A percentile compares a stretch with the other conserved stretches of the same genome.
phyloP scores from a whole-genome alignment of 2,797 vertebrate genomes.

The Dallia pectoralis region DNA sequence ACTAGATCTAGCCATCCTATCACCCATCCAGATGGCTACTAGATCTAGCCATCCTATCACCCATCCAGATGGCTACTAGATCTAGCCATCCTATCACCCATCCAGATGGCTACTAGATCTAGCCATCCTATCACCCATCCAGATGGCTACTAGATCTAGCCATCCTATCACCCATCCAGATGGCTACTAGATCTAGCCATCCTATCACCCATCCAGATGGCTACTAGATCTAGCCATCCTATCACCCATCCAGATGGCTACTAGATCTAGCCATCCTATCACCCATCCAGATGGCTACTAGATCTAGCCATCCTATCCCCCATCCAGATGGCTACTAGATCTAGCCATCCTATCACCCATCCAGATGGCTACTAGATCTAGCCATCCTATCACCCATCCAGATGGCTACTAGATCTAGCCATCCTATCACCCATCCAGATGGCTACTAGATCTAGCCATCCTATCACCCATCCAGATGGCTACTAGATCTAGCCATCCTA shows the following conservation, averaged over 20 bases:
- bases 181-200: too few relatives aligned
- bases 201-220: constrained; percentile 12
- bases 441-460: constrained; percentile 23
- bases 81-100: constrained; percentile 5
- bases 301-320: constrained; percentile 9
- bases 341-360: too few relatives aligned
- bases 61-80: constrained; percentile 24
- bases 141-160: constrained; percentile 22
- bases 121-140: too few relatives aligned
- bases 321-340: too few relatives aligned
- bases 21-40: too few relatives aligned
- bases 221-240: constrained; percentile 21
- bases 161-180: neutral
- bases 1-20: constrained; percentile 19
- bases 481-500: too few relatives aligned
- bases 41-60: too few relatives aligned
- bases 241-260: too few relatives aligned
- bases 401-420: too few relatives aligned
- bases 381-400: constrained; percentile 1
- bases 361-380: constrained; percentile 21
- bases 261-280: too few relatives aligned
- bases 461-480: constrained; percentile 1
- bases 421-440: constrained; percentile 9
- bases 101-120: too few relatives aligned
- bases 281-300: constrained; percentile 24